Conservation (phyloP, 2,797 vertebrate genomes). For the Clarias platycephalus region DNA sequence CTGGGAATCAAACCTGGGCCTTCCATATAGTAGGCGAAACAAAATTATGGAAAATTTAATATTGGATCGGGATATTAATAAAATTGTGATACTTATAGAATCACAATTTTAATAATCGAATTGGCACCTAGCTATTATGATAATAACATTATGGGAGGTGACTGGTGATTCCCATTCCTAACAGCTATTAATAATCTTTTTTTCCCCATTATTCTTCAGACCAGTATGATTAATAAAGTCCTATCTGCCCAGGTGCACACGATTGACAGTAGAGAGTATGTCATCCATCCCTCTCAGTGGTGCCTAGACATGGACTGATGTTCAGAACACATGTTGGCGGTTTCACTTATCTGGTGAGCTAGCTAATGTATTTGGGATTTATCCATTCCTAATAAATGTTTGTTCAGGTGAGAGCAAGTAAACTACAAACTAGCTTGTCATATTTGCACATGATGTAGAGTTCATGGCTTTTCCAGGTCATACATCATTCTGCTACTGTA, state of each 20-base stretch:
- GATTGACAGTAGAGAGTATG: neutral
- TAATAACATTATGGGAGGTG: too few relatives aligned
- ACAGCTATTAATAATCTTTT: neutral
- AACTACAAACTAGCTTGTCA: neutral
- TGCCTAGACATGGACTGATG: too few relatives aligned
- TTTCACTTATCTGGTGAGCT: neutral
- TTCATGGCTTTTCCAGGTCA: conserved; percentile 4
- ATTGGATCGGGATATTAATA: too few relatives aligned
- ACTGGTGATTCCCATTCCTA: too few relatives aligned
- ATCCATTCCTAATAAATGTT: neutral
- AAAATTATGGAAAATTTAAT: too few relatives aligned
- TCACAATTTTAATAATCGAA: too few relatives aligned
- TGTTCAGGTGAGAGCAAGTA: neutral
- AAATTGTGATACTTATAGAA: too few relatives aligned
- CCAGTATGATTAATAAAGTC: neutral
- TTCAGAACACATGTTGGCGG: neutral
- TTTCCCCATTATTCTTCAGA: neutral
- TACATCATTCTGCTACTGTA: conserved; percentile 16
- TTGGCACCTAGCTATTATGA: too few relatives aligned
- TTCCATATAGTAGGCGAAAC: too few relatives aligned
- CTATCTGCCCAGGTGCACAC: neutral
- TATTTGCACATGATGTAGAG: neutral
- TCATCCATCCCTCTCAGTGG: neutral
- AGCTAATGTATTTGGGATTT: neutral
- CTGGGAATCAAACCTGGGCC: too few relatives aligned